Percentiles rank a stretch among this genome's conserved stretches.
Conservation (phyloP, 2,113 vertebrate genomes). For the Ranitomeya variabilis region DNA sequence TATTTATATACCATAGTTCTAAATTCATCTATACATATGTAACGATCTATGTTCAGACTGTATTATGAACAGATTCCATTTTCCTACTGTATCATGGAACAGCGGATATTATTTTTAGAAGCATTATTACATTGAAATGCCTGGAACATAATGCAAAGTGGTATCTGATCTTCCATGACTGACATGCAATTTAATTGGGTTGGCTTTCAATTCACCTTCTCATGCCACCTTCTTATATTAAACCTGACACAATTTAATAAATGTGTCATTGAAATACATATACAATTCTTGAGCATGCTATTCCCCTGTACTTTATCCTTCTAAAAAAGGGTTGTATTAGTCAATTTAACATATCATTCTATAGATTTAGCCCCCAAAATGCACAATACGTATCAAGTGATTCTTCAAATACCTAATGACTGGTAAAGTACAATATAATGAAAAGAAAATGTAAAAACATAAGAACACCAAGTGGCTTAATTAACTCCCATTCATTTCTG, state of each 20-base stretch:
- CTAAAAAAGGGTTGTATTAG: background rate
- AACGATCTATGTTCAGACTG: background rate
- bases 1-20: background rate
- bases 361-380: background rate
- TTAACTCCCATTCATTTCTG: background rate
- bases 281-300: constrained; percentile 26
- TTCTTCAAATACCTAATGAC: background rate
- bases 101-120: constrained; percentile 43
- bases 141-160: constrained; percentile 24
- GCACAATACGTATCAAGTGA: background rate
- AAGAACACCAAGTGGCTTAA: background rate
- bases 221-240: constrained; percentile 35
- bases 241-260: constrained; percentile 48
- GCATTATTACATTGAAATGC: constrained; percentile 20
- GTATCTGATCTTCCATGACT: constrained; percentile 48
- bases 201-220: constrained; percentile 48
- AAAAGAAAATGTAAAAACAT: background rate
- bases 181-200: constrained; percentile 49
- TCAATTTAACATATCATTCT: background rate
- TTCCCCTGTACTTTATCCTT: background rate
- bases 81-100: background rate
- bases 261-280: constrained; percentile 35
- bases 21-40: background rate
- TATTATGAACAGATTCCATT: background rate
- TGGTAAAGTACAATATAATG: background rate